Conservation (phyloP, 2,888 invertebrate species). For the Amphipyra berbera region DNA sequence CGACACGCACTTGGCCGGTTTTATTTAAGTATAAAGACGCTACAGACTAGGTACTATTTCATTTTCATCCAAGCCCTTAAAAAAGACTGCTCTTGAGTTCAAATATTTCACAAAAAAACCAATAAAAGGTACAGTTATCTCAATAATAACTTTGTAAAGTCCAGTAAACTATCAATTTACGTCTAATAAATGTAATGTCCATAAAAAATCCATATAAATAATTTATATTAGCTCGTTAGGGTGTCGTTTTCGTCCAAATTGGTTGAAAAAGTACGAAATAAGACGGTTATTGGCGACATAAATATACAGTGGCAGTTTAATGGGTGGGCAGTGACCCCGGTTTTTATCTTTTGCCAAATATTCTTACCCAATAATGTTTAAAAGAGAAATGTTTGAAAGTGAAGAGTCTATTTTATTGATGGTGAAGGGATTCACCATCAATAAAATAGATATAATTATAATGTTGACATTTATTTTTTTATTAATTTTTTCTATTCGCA, state of each 20-base stretch:
- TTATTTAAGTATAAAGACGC: too few species aligned
- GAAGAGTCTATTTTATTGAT: neutral
- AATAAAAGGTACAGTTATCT: slow-evolving; percentile 1
- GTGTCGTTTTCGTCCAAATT: slow-evolving; percentile 45
- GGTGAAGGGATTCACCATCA: too few species aligned
- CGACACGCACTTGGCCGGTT: too few species aligned
- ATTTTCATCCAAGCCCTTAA: neutral
- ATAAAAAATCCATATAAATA: slow-evolving; percentile 41
- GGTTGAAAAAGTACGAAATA: slow-evolving; percentile 46
- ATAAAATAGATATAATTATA: too few species aligned
- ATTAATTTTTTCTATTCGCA: too few species aligned
- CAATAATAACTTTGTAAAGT: neutral
- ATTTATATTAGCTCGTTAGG: slow-evolving; percentile 46
- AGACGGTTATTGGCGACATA: slow-evolving; percentile 48
- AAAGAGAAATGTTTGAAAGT: neutral
- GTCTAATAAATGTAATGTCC: slow-evolving; percentile 20
- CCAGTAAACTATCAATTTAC: slow-evolving; percentile 13
- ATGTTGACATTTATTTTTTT: too few species aligned
- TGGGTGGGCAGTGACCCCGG: slow-evolving; percentile 27
- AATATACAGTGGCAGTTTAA: slow-evolving; percentile 44
- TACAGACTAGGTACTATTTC: too few species aligned
- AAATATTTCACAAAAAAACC: neutral
- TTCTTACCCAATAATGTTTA: slow-evolving; percentile 6
- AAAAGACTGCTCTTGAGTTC: neutral
- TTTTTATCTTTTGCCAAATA: slow-evolving; percentile 10